phyloP scores from a whole-genome alignment of 1,140 invertebrate species.

The Drosophila aff. region DNA sequence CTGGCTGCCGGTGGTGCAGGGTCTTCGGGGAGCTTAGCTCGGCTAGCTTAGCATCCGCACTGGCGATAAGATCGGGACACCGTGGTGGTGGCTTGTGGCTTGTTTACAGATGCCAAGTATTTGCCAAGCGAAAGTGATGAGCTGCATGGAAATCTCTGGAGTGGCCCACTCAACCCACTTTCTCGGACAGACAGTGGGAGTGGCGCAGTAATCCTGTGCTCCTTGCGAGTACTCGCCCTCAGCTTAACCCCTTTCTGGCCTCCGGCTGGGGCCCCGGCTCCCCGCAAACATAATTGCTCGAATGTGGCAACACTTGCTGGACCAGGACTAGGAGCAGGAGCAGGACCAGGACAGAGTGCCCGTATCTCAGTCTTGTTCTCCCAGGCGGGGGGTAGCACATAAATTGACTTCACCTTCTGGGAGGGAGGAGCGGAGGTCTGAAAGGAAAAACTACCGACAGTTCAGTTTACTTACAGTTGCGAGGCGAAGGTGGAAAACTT shows the following conservation, averaged over 20 bases:
- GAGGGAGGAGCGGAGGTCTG: background rate
- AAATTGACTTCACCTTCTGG: constrained; percentile 57
- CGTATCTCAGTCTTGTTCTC: constrained; percentile 43
- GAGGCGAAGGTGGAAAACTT: constrained; percentile 60
- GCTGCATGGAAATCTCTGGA: constrained; percentile 20
- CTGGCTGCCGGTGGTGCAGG: constrained; percentile 13
- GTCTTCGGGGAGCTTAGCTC: constrained; percentile 11
- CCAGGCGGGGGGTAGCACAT: constrained; percentile 43
- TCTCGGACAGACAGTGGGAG: background rate
- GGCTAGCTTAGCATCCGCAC: constrained; percentile 16
- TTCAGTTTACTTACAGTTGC: constrained; percentile 72
- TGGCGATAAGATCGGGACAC: constrained; percentile 45
- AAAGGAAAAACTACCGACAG: constrained; percentile 59
- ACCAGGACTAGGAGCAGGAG: too few relatives aligned
- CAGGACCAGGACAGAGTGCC: constrained; percentile 17
- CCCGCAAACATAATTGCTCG: constrained; percentile 71
- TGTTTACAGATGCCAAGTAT: constrained; percentile 35
- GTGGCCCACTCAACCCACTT: constrained; percentile 22
- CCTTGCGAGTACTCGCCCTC: background rate
- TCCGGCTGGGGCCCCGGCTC: background rate
- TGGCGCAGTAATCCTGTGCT: constrained; percentile 9
- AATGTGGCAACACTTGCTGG: constrained; percentile 63
- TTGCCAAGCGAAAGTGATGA: constrained; percentile 43
- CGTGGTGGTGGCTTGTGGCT: background rate
- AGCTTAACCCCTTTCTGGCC: constrained; percentile 23